Percentiles rank a stretch among this genome's conserved stretches.
phyloP scores from a whole-genome alignment of 2,797 vertebrate species.

The Zalophus californianus region DNA sequence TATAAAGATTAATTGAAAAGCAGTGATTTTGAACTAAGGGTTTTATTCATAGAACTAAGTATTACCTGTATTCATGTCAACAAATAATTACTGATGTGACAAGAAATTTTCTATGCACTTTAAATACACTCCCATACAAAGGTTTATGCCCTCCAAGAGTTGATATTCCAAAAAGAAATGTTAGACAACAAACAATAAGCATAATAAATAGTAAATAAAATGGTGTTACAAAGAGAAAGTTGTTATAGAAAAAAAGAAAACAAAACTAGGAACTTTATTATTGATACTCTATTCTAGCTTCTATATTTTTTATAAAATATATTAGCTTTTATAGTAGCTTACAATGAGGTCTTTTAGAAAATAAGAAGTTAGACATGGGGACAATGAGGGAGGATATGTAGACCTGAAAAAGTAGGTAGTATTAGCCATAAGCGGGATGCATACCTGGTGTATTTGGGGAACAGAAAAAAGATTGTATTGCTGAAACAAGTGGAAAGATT shows the following conservation, averaged over 20 bases:
- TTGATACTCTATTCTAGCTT: neutral
- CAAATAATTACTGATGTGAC: neutral
- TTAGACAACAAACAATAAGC: neutral
- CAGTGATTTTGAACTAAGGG: neutral
- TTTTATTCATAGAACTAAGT: neutral
- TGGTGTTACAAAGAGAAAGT: neutral
- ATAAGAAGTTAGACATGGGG: too few relatives aligned
- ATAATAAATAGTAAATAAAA: neutral
- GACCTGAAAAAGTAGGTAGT: neutral
- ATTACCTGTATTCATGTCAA: neutral
- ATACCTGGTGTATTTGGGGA: neutral
- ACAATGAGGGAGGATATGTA: neutral
- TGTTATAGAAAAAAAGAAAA: neutral
- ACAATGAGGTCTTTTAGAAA: neutral
- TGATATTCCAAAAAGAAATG: neutral
- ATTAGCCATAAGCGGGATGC: neutral
- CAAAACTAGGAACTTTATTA: neutral
- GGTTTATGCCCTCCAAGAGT: neutral
- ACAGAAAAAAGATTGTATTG: neutral
- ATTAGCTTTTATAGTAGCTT: neutral
- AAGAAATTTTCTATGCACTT: neutral
- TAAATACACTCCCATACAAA: neutral
- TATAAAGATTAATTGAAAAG: neutral
- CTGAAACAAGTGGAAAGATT: neutral
- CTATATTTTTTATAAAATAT: neutral